Evolutionary conservation across 2,888 invertebrate species (phyloP), one percentile per base, ranked within the genome.

Genomic region (Plebejus argus): DNA sequence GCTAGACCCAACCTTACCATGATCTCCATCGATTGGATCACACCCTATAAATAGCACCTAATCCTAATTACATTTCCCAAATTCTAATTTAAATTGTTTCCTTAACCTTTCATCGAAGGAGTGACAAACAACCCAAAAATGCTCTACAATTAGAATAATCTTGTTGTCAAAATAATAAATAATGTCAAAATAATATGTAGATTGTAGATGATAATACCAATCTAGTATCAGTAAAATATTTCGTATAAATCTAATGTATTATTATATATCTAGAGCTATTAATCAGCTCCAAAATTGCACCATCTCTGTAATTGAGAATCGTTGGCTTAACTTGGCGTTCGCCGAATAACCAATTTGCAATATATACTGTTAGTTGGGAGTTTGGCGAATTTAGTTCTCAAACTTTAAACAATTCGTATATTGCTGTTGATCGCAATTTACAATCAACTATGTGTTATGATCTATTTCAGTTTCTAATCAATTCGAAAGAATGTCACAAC

Each of bases 341-440:
- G 66, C 18, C 28, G 28, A 66, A 66, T 66, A 66, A 66, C 66
- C 28, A 66, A 66, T 66, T 66, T 66, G 66, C 28, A 66, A 66
- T 18, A 33, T 18, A 33, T 66, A 66, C 28, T 66, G 28, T 66
- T 66, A 66, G 66, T 66, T 66, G 28, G 2, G 28, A 66, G 66
- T 66, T 33, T 15, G 66, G 15, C 66, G 66, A 28, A 66, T 33
- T 66, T 66, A 28, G 66, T 66, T 66, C 15, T 33, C 28, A 33
- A 66, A 66, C 66, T 66, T 33, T 4, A 28, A 61, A 66, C 66
- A 28, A 66, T 66, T 66, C 66, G 66, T 28, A 66, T 66, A 33
- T 66, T 66, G 28, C 66, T 66, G 28, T 33, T 66, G 66, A 66
- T 66, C 66, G 66, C 15, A 66, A 66, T 66, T 66, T 66, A 66